These are phyloP conservation scores for Galeruca laticollis DNA, from an alignment of 2,888 invertebrate species.

Conservation along the genomic window DNA sequence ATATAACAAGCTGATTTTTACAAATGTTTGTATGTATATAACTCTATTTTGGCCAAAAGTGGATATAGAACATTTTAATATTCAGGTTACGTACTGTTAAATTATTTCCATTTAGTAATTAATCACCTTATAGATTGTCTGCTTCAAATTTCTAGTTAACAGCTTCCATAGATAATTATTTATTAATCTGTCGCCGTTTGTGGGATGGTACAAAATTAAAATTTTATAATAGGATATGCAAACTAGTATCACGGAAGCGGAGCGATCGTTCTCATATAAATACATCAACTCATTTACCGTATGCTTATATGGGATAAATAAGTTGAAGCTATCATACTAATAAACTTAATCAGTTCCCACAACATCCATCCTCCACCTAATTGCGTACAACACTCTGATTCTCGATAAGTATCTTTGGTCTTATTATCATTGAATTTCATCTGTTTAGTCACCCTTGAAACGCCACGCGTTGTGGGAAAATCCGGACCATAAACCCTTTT, in stretches of 20 bases:
- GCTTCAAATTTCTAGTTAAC: no score
- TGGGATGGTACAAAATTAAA: constrained; percentile 31
- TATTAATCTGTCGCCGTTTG: neutral
- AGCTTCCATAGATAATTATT: no score
- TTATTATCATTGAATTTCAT: constrained; percentile 43
- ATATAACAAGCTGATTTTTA: no score
- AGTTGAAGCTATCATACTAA: constrained; percentile 32
- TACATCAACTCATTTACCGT: constrained; percentile 30
- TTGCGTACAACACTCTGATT: constrained; percentile 46
- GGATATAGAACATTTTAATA: no score
- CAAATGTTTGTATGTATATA: no score
- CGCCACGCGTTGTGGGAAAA: constrained; percentile 52
- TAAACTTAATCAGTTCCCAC: constrained; percentile 48
- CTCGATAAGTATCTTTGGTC: constrained; percentile 46
- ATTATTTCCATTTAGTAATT: no score
- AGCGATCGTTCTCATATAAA: constrained; percentile 43
- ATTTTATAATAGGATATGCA: constrained; percentile 36
- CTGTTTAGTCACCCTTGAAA: constrained; percentile 47
- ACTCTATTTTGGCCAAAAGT: no score
- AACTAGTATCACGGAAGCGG: constrained; percentile 40
- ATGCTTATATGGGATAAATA: constrained; percentile 28
- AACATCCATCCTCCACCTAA: constrained; percentile 40
- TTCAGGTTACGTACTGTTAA: no score
- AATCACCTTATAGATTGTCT: no score
- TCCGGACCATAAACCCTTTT: constrained; percentile 45